phyloP scores from a whole-genome alignment of 35 echinoderm and acorn worm genomes.

The Nesometra sesokonis region DNA sequence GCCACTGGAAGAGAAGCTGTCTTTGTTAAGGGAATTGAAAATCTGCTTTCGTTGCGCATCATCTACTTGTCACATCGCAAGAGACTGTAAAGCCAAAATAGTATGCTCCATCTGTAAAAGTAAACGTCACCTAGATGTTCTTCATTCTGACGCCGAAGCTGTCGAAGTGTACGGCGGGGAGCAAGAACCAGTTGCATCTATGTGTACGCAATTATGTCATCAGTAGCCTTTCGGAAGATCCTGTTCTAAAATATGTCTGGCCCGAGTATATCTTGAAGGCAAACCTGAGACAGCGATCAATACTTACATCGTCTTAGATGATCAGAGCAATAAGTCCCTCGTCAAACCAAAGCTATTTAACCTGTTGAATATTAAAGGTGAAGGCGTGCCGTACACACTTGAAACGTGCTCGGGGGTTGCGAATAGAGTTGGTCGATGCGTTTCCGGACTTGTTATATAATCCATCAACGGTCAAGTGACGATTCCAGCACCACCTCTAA shows the following conservation, averaged over 20 bases:
- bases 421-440: no score
- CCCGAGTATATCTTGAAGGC: no score
- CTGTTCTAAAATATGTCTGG: no score
- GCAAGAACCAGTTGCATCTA: background rate
- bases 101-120: background rate
- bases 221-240: no score
- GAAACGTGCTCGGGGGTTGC: background rate
- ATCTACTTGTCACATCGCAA: background rate
- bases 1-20: background rate
- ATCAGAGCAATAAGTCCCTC: background rate
- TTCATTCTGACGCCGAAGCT: conserved; percentile 7
- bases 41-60: background rate
- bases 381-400: background rate
- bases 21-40: background rate
- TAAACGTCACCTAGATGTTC: conserved; percentile 17
- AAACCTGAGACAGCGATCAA: no score
- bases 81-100: background rate
- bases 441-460: no score
- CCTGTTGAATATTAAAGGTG: no score
- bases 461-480: no score
- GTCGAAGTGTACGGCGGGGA: background rate
- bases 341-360: background rate
- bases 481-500: background rate
- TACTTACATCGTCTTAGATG: background rate
- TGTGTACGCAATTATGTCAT: no score